Base-by-base conservation (phyloP, 2,113 vertebrate species). In the Trichomycterus rosablanca region DNA sequence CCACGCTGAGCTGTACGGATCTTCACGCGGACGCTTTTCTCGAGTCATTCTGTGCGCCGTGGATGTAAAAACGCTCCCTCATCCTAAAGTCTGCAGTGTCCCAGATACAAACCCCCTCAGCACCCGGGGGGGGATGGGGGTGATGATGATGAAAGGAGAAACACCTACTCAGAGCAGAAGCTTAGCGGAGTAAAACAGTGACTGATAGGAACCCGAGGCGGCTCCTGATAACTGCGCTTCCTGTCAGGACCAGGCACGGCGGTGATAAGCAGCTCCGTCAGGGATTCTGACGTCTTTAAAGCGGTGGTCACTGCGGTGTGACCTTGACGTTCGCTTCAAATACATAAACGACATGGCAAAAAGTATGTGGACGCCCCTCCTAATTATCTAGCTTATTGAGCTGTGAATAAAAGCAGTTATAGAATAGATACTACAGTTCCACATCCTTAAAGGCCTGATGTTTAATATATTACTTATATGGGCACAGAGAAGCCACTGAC, bases 21-120 rank as follows among this genome's bases (percentile, higher is more conserved):
- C 14, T 40, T 1, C 14, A 3, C 15, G 14, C 11, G 14, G 37
- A n/a, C 12, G 34, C 4, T 35, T 35, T 35, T 12, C 3, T 35
- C 34, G 14, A 35, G 30, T 35, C n/a, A n/a, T n/a, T n/a, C n/a
- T n/a, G n/a, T 23, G 59, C 46, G 16, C 18, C n/a, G 53, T 42
- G 24, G 15, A 64, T 58, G 42, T 60, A n/a, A n/a, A n/a, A n/a
- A n/a, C 57, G 65, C 52, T 67, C 50, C 44, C 70, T 67, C 70
- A 59, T 48, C 68, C 46, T 59, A 34, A 48, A 63, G 59, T 72
- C 70, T 67, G 65, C 70, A 59, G 70, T 72, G 70, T 72, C 70
- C 70, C 70, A 72, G 70, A 72, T 72, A 67, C 70, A 68, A 60
- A 64, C 70, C 63, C 60, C 59, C 70, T 67, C 68, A 72, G 70